phyloP scores from a whole-genome alignment of 2,113 vertebrate genomes.

The rabbit (Oryctolagus cuniculus) region mOryCun1.1 NC_091440.1:116275001-116275500 shows the following conservation, averaged over 20 bases:
- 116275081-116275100: constrained; percentile 34
- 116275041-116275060: background rate
- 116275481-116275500: background rate
- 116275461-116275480: background rate
- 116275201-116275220: constrained; percentile 62
- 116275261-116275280: constrained; percentile 55
- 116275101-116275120: constrained; percentile 65
- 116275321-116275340: constrained; percentile 7
- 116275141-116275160: constrained; percentile 53
- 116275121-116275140: background rate
- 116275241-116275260: constrained; percentile 36
- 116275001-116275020: background rate
- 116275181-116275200: constrained; percentile 62
- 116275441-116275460: constrained; percentile 31
- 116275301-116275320: background rate
- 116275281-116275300: constrained; percentile 54
- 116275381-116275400: background rate
- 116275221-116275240: constrained; percentile 23
- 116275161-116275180: constrained; percentile 34
- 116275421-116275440: background rate
- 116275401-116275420: constrained; percentile 24
- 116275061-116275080: background rate
- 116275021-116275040: background rate
- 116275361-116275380: constrained; percentile 12
- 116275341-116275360: constrained; percentile 52